These are phyloP conservation scores for Thecophora atra DNA, from an alignment of 2,888 invertebrate genomes.

Conservation along the genomic window DNA sequence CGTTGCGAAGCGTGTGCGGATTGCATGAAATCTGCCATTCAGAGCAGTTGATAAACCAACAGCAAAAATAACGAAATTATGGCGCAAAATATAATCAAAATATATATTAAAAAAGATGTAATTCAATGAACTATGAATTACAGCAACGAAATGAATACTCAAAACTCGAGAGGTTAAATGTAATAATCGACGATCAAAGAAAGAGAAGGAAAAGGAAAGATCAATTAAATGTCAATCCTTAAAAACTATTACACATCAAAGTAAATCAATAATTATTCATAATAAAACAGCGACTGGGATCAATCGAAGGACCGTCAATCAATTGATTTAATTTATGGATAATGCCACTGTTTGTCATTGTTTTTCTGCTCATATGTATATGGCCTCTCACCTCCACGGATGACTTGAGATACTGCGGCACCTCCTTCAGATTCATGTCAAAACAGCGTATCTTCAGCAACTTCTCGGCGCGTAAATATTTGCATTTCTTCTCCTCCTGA, in stretches of 20 bases:
- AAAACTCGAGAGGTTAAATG: not conserved
- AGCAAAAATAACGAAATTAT: no score
- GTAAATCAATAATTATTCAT: not conserved
- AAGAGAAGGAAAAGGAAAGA: not conserved
- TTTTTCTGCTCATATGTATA: not conserved
- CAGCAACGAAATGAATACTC: not conserved
- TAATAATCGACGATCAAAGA: conserved; percentile 1
- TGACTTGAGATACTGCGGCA: conserved; percentile 61
- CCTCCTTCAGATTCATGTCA: conserved; percentile 63
- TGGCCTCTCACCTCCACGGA: conserved; percentile 65
- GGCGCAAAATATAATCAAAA: conserved; percentile 23
- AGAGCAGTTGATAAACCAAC: not conserved
- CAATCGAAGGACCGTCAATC: not conserved
- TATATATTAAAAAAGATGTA: not conserved
- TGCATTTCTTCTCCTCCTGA: conserved; percentile 59
- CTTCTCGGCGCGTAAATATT: conserved; percentile 58
- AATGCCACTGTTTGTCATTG: not conserved
- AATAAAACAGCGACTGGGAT: not conserved
- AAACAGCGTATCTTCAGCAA: conserved; percentile 59
- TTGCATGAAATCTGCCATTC: conserved; percentile 14
- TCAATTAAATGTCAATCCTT: not conserved
- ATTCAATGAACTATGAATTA: not conserved
- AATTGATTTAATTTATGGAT: not conserved
- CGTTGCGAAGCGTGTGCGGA: conserved; percentile 16
- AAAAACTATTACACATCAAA: not conserved